Conservation (phyloP, 2,113 vertebrate genomes). For the Heliornis fulica region DNA sequence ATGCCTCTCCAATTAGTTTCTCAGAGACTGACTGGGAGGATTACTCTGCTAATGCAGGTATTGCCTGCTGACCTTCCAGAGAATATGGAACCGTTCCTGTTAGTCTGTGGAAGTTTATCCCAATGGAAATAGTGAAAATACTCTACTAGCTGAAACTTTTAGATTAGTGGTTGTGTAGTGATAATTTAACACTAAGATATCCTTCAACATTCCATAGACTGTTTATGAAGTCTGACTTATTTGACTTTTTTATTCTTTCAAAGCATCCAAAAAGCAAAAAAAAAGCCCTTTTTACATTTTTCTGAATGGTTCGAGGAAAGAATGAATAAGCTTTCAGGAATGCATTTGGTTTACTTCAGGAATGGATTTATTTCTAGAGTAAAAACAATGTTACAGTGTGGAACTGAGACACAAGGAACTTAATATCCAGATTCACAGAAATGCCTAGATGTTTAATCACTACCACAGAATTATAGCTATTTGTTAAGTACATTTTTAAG, state of each 20-base stretch:
- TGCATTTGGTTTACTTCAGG: neutral
- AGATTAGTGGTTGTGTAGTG: neutral
- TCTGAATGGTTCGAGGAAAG: neutral
- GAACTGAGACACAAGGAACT: neutral
- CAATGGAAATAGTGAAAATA: neutral
- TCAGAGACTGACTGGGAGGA: neutral
- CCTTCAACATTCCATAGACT: neutral
- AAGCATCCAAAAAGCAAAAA: neutral
- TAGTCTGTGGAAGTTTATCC: neutral
- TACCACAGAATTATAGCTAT: neutral
- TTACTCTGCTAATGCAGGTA: neutral
- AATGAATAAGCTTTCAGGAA: neutral
- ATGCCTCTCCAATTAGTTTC: neutral
- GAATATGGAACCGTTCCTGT: neutral
- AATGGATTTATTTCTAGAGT: neutral
- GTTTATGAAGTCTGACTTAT: neutral
- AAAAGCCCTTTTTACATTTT: neutral
- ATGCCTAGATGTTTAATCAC: fast-evolving
- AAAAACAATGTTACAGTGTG: neutral
- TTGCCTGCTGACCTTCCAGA: neutral
- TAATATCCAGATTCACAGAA: neutral
- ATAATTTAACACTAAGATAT: neutral
- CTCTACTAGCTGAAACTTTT: neutral
- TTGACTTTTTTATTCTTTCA: neutral
- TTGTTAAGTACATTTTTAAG: neutral